Evolutionary conservation across 2,888 invertebrate genomes (phyloP), one percentile per base, ranked within the genome.

Genomic region (Hoplodrina ambigua): DNA sequence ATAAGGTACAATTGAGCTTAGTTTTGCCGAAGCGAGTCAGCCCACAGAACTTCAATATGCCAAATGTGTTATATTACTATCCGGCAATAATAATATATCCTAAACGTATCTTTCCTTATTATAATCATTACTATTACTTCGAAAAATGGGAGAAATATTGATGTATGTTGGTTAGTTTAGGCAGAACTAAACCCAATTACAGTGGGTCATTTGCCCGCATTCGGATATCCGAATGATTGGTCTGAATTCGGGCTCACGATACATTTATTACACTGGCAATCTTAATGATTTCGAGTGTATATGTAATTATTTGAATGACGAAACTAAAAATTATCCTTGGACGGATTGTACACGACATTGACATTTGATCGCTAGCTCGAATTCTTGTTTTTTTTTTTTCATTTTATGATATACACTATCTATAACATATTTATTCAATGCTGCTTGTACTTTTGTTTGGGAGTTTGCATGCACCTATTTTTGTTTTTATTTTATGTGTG

Each of bases 401-500:
- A 65, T 53, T 67, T 54, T n/a, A n/a, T n/a, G n/a, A n/a, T n/a
- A 19, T 10, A 46, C 46, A 15, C 46, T 46, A 46, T 13, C 10
- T 41, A 46, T 46, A 46, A 17, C 41, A 2, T 33, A 58, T 52
- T 67, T 46, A 20, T 59, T 46, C 60, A 46, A 57, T 68, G 50
- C 60, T 70, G 76, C 75, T 73, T 83, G 83, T 68, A 75, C n/a
- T 75, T 80, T 78, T 76, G 60, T 76, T 73, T 72, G 61, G 52
- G 76, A 71, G 75, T 80, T 72, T 78, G 83, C 83, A 83, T 80
- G 78, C 6, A 37, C 17, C 69, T 78, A 58, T 69, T 57, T 71
- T 65, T 54, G 49, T 25, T 49, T 66, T 13, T 37, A 15, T 60
- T 50, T 46, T 17, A 46, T 3, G 44, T 61, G 17, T 46, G 41